Percentiles rank a stretch among this genome's conserved stretches.
Evolutionary conservation across 2,888 invertebrate species (phyloP).

Genomic region (Maniola hyperantus): DNA sequence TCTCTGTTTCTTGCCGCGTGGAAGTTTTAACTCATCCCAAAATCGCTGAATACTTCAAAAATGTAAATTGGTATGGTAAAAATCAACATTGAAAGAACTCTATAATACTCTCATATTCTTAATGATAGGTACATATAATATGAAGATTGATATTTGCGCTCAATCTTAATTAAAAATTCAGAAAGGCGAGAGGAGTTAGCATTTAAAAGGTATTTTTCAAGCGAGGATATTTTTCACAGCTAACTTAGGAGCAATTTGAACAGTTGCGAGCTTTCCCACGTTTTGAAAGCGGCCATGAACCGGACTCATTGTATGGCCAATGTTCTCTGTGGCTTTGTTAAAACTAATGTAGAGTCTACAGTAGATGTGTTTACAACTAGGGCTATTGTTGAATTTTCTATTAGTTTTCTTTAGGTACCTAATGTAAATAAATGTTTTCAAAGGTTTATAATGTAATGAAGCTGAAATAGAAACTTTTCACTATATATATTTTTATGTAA

Average conservation of each 20-base stretch:
- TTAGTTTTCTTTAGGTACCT: constrained; percentile 16
- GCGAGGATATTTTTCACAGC: constrained; percentile 56
- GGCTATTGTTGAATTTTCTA: constrained; percentile 32
- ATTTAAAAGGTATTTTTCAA: constrained; percentile 62
- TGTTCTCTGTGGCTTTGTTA: constrained; percentile 48
- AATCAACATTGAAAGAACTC: no score
- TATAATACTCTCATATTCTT: no score
- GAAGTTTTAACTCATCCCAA: no score
- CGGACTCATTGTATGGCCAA: constrained; percentile 43
- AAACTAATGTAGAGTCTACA: constrained; percentile 46
- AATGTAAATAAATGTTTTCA: not conserved
- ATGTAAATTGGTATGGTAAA: no score
- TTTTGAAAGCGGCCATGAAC: constrained; percentile 43
- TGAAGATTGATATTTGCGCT: constrained; percentile 2
- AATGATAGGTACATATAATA: no score
- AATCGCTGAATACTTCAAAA: no score
- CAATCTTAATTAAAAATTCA: constrained; percentile 26
- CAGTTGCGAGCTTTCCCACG: constrained; percentile 72
- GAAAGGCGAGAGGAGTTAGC: constrained; percentile 18
- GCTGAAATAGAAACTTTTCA: not conserved
- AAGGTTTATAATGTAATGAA: not conserved
- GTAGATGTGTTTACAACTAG: constrained; percentile 32
- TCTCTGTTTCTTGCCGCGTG: no score
- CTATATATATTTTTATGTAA: not conserved
- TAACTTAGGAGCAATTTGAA: constrained; percentile 65